Conservation (phyloP, 2,888 invertebrate genomes). For the Ectemnius lituratus region DNA sequence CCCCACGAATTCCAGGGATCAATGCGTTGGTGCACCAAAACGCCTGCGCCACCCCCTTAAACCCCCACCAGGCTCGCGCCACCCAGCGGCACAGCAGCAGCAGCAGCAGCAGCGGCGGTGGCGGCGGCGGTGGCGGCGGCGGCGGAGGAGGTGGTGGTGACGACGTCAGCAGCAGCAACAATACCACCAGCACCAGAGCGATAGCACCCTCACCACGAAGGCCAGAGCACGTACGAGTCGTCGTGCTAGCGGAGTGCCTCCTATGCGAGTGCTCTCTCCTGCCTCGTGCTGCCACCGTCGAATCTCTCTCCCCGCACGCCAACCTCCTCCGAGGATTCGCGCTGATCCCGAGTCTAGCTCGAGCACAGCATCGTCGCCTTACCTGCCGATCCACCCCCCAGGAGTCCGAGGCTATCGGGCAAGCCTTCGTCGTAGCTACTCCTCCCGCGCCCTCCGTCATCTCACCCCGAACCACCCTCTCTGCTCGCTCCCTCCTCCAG, state of each 20-base stretch:
- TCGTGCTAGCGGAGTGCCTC: conserved; percentile 29
- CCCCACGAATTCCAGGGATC: conserved; percentile 76
- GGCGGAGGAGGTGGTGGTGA: conserved; percentile 11
- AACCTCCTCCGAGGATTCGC: conserved; percentile 2
- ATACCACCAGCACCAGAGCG: conserved; percentile 21
- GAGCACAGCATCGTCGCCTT: background rate
- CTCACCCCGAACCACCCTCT: no score
- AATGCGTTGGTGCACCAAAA: conserved; percentile 79
- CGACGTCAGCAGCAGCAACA: conserved; percentile 6
- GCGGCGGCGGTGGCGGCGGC: background rate
- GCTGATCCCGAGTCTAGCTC: conserved; percentile 25
- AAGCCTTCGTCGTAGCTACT: background rate
- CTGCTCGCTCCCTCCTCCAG: conserved; percentile 16
- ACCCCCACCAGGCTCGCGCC: conserved; percentile 54
- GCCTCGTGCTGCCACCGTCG: conserved; percentile 24
- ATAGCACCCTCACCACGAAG: conserved; percentile 16
- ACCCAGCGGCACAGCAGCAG: conserved; percentile 51
- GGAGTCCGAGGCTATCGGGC: background rate
- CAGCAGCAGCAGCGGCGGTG: conserved; percentile 23
- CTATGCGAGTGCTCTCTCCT: conserved; percentile 36
- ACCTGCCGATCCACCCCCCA: background rate
- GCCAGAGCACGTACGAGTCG: conserved; percentile 37
- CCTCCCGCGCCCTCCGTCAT: background rate
- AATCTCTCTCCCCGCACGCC: background rate
- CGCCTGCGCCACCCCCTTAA: conserved; percentile 79